A percentile compares a stretch with the other conserved stretches of the same genome.
These are phyloP conservation scores for Haliclona indistincta DNA, from an alignment of 37 sponge, comb jelly and placozoan species.

Conservation along the genomic window DNA sequence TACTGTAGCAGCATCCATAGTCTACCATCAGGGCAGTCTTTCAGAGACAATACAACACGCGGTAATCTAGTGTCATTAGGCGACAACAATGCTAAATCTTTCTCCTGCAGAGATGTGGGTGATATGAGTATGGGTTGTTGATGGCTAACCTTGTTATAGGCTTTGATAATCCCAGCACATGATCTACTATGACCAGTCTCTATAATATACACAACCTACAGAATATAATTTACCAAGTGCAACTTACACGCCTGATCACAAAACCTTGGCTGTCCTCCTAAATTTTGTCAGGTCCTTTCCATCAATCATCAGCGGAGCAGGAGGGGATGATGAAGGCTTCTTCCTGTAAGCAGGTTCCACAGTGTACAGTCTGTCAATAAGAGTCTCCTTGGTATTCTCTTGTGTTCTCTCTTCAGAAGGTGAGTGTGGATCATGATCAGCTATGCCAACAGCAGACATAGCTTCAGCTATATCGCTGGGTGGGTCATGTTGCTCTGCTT, in stretches of 20 bases:
- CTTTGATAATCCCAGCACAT: slow-evolving; percentile 58
- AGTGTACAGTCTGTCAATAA: slow-evolving; percentile 4
- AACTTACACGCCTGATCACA: neutral
- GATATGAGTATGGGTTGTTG: neutral
- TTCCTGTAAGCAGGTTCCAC: too few species aligned
- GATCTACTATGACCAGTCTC: slow-evolving; percentile 67
- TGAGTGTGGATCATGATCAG: neutral
- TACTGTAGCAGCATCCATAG: neutral
- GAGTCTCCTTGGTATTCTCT: neutral
- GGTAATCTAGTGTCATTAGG: slow-evolving; percentile 83
- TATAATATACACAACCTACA: slow-evolving; percentile 81
- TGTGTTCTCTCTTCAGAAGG: too few species aligned
- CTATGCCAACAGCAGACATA: neutral
- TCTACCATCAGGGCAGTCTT: slow-evolving; percentile 74
- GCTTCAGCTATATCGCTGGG: neutral
- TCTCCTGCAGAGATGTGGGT: slow-evolving; percentile 2
- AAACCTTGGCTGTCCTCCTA: slow-evolving; percentile 29
- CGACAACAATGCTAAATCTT: slow-evolving; percentile 56
- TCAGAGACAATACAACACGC: slow-evolving; percentile 75
- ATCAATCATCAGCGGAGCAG: neutral
- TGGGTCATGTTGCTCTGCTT: too few species aligned
- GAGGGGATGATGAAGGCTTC: too few species aligned
- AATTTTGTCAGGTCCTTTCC: neutral
- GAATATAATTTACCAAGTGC: neutral
- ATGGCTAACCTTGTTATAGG: slow-evolving; percentile 71